Evolutionary conservation across 1,140 invertebrate genomes (phyloP).

Genomic region (Drosophila pachea): DNA sequence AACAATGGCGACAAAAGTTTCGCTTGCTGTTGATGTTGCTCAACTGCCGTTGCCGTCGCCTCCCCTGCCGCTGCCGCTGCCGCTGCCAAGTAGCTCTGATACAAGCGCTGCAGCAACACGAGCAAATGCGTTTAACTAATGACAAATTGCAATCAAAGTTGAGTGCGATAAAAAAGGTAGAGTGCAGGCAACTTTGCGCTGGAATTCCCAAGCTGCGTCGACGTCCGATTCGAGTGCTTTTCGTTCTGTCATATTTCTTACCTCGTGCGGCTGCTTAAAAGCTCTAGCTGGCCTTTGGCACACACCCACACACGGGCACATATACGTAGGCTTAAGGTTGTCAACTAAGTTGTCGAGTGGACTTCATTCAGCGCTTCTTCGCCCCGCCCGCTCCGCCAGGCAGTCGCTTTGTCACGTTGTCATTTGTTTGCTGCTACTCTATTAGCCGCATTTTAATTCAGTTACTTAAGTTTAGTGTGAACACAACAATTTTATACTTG

Average conservation of each 20-base stretch:
- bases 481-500: slow-evolving; percentile 77
- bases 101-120: not conserved
- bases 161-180: slow-evolving; percentile 33
- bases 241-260: slow-evolving; percentile 28
- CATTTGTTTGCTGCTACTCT: slow-evolving; percentile 73
- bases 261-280: slow-evolving; percentile 11
- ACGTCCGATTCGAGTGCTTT: not conserved
- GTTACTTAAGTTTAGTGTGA: slow-evolving; percentile 77
- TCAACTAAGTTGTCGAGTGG: slow-evolving; percentile 37
- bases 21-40: slow-evolving; percentile 41
- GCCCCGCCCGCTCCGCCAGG: no score
- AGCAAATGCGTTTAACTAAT: slow-evolving; percentile 36
- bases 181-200: slow-evolving; percentile 29
- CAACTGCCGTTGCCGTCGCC: no score
- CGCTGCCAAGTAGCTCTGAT: not conserved
- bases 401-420: slow-evolving; percentile 19
- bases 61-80: no score
- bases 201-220: slow-evolving; percentile 21
- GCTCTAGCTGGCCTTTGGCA: slow-evolving; percentile 24
- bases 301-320: slow-evolving; percentile 11
- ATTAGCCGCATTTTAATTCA: slow-evolving; percentile 77
- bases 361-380: no score
- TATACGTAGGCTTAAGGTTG: slow-evolving; percentile 35
- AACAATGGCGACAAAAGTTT: slow-evolving; percentile 74
- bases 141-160: slow-evolving; percentile 51